Conservation (phyloP, 2,797 vertebrate genomes). For the Enteromius viviparus region DNA sequence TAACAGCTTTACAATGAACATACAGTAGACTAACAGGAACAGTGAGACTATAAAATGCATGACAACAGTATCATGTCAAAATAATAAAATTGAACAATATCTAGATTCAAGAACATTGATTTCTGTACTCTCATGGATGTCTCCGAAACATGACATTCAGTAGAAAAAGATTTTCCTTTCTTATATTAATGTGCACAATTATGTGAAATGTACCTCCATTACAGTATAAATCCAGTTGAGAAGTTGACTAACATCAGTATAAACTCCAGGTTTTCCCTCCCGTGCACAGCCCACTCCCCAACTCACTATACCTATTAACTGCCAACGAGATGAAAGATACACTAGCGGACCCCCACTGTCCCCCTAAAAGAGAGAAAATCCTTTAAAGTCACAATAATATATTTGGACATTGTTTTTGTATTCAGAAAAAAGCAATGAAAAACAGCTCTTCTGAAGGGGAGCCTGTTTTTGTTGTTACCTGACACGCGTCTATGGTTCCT, state of each 20-base stretch:
- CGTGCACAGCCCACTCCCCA: slow-evolving; percentile 82
- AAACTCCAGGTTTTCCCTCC: slow-evolving; percentile 74
- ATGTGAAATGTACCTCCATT: slow-evolving; percentile 67
- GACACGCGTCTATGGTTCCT: slow-evolving; percentile 79
- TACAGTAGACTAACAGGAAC: neutral
- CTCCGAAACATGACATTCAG: slow-evolving; percentile 1
- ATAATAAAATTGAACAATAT: neutral
- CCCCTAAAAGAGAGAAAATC: slow-evolving; percentile 68
- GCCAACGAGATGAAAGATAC: slow-evolving; percentile 64
- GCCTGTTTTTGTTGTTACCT: slow-evolving; percentile 68
- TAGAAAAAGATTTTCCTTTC: neutral
- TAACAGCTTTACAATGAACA: neutral
- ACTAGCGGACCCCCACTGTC: slow-evolving; percentile 84
- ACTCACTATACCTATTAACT: slow-evolving; percentile 79
- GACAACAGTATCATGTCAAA: neutral
- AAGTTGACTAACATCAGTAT: slow-evolving; percentile 72
- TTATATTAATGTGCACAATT: neutral
- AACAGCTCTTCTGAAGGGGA: no score
- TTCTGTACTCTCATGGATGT: slow-evolving; percentile 24
- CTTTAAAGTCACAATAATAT: neutral
- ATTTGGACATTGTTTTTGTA: neutral
- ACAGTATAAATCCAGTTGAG: slow-evolving; percentile 78
- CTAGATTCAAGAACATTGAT: neutral
- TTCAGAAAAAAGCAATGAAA: neutral
- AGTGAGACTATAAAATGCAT: neutral